Evolutionary conservation across 2,113 vertebrate species (phyloP), one percentile per base, ranked within the genome.

Genomic region (Cercopithecus mona): DNA sequence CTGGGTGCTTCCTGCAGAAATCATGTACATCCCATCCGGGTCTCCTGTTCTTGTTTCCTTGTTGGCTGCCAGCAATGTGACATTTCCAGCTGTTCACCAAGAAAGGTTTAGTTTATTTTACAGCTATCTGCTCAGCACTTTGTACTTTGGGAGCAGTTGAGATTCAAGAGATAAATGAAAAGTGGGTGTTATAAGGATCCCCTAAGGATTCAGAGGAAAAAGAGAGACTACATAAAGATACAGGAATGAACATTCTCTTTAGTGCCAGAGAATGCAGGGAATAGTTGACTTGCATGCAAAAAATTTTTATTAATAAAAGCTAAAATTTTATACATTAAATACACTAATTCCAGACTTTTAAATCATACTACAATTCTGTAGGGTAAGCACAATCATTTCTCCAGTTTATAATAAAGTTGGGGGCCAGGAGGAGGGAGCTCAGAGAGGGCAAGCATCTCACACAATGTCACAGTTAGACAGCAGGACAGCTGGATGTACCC

Each of bases 51-150:
- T 73, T 1, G 20, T 14, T n/a, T 38, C 72, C 76, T 13, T 25
- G 59, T n/a, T 52, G 88, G 68, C 45, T 66, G 78, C 75, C 82
- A 89, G 93, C 79, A 83, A 27, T 0, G 5, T 80, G 96, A 66
- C 86, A 87, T 96, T 82, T 82, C 35, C 83, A 78, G 92, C 73
- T 83, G 84, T 22, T 92, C 80, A 14, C 68, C 45, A n/a, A 66
- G 38, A 94, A 93, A 96, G 96, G 35, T 92, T 96, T 92, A 84
- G 93, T 82, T 94, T 90, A 93, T 92, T 90, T 96, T 72, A 88
- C 6, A 85, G 88, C 86, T 64, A 93, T 86, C 85, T 84, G 76
- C 75, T 95, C 90, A 90, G 83, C 93, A 75, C 43, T 92, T 61
- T 43, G 57, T 45, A 48, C 86, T 96, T 38, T 79, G n/a, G 61